Evolutionary conservation across 2,888 invertebrate species (phyloP).

Genomic region (Argyresthia albistria): DNA sequence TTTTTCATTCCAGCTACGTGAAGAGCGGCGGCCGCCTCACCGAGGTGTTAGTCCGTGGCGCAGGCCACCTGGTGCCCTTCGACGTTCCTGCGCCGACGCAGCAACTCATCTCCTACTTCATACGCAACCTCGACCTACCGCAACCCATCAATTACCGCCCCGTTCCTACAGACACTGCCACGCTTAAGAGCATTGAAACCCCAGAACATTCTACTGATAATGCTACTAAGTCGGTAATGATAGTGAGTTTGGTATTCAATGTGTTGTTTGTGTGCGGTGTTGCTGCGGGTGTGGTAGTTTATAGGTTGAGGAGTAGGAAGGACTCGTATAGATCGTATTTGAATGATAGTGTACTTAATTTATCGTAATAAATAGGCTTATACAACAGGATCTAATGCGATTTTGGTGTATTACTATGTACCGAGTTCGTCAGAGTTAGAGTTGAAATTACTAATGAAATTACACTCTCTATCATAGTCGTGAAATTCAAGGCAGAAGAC

Average conservation of each 20-base stretch:
- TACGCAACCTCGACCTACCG: constrained; percentile 23
- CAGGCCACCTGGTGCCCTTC: constrained; percentile 75
- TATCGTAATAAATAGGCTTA: neutral
- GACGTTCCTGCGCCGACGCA: constrained; percentile 61
- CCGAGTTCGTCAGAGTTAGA: no score
- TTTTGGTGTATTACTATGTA: no score
- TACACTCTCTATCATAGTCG: no score
- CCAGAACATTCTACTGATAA: neutral
- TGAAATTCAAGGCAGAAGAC: no score
- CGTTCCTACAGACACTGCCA: neutral
- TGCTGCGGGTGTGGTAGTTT: constrained; percentile 17
- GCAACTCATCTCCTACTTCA: constrained; percentile 33
- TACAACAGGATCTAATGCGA: no score
- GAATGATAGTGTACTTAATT: constrained; percentile 1
- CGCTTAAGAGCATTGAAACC: neutral
- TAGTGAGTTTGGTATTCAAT: constrained; percentile 37
- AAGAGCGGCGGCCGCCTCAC: constrained; percentile 68
- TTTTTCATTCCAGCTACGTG: constrained; percentile 51
- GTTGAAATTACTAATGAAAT: no score
- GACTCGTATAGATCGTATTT: neutral
- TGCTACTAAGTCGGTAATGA: constrained; percentile 22
- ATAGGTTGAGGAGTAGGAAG: neutral
- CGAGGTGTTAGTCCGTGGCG: constrained; percentile 69
- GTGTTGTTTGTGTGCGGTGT: constrained; percentile 28
- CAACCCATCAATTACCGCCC: neutral